Base-by-base conservation (phyloP, 1,140 invertebrate species). In the Lethrus apterus region DNA sequence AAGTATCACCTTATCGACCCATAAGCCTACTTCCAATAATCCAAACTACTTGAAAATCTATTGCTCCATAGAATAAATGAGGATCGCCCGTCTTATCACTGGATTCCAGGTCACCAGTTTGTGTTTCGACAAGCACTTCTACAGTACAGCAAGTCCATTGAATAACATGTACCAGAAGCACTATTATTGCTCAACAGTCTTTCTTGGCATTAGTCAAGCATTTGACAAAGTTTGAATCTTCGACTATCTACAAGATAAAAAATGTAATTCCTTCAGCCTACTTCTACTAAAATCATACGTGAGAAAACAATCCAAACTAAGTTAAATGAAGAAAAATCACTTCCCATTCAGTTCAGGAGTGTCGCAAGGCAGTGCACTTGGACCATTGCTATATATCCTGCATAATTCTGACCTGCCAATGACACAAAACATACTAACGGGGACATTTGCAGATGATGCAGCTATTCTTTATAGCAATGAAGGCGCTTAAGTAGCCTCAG, bases 141-240 rank as follows among this genome's bases (percentile, higher is more conserved):
- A 34, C 32, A n/a, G n/a, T n/a, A n/a, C 35, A 41, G 7, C 38
- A 41, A 21, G 38, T 41, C 11, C 38, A 23, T 23, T 21, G 38
- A 5, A 24, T 41, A n/a, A n/a, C n/a, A n/a, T n/a, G n/a, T n/a
- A n/a, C n/a, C n/a, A n/a, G n/a, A n/a, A n/a, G n/a, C n/a, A n/a
- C n/a, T n/a, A n/a, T n/a, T n/a, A n/a, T n/a, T n/a, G n/a, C n/a
- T n/a, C n/a, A n/a, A n/a, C n/a, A n/a, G n/a, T n/a, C n/a, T n/a
- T n/a, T n/a, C n/a, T n/a, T n/a, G n/a, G 4, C n/a, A n/a, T n/a
- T n/a, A n/a, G n/a, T n/a, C n/a, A n/a, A n/a, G n/a, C n/a, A n/a
- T n/a, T n/a, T n/a, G n/a, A n/a, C n/a, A n/a, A n/a, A n/a, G n/a
- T n/a, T n/a, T n/a, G n/a, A n/a, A n/a, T n/a, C n/a, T n/a, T n/a